Conservation (phyloP, 2,113 vertebrate genomes). For the Perognathus longimembris region DNA sequence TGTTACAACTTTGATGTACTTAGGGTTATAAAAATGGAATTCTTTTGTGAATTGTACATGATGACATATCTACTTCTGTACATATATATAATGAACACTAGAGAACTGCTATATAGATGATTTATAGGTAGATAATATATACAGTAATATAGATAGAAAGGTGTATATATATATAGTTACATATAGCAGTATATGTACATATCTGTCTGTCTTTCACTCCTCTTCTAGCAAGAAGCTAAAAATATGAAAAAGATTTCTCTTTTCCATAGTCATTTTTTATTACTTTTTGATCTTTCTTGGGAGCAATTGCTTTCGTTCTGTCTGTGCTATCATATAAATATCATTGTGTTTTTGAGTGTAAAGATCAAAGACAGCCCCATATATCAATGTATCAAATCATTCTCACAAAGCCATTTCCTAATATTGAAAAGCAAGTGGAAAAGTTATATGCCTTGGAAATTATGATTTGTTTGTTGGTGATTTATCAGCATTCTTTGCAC, state of each 20-base stretch:
- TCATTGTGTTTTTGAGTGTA: conserved; percentile 24
- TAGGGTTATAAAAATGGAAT: background rate
- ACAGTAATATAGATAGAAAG: too few relatives aligned
- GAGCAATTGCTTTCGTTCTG: conserved; percentile 17
- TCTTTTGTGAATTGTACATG: too few relatives aligned
- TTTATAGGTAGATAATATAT: too few relatives aligned
- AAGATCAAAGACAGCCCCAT: conserved; percentile 47
- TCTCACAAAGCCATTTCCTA: conserved; percentile 49
- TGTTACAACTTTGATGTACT: background rate
- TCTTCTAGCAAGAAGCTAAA: background rate
- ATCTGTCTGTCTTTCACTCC: background rate
- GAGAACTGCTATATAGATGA: too few relatives aligned
- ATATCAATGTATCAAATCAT: conserved; percentile 35
- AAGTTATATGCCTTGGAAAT: conserved; percentile 13
- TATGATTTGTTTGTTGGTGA: background rate
- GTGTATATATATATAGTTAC: too few relatives aligned
- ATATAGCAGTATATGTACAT: too few relatives aligned
- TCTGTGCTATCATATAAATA: conserved; percentile 47
- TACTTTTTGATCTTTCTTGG: conserved; percentile 11
- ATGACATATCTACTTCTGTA: background rate
- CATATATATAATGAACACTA: too few relatives aligned
- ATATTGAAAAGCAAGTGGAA: conserved; percentile 55
- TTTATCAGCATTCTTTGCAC: conserved; percentile 20
- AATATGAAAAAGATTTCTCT: conserved; percentile 8
- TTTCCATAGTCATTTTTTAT: background rate